Percentiles rank a stretch among this genome's conserved stretches.
phyloP scores from a whole-genome alignment of 2,888 invertebrate species.

The Plagodis pulveraria region DNA sequence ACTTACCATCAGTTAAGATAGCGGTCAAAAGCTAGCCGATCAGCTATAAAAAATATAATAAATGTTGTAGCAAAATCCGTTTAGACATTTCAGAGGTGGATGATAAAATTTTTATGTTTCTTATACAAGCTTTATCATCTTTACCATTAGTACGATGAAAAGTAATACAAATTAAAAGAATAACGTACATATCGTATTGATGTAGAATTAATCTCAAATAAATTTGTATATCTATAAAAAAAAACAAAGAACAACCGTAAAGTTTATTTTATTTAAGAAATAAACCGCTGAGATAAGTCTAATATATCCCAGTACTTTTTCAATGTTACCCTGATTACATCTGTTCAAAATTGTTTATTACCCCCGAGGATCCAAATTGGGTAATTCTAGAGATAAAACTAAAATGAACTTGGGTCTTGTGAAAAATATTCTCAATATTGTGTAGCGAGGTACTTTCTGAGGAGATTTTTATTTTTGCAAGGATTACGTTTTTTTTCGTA shows the following conservation, averaged over 20 bases:
- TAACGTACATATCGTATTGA: too few relatives aligned
- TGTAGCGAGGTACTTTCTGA: constrained; percentile 5
- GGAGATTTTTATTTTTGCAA: too few relatives aligned
- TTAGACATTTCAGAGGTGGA: too few relatives aligned
- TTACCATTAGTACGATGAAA: too few relatives aligned
- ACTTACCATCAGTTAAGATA: too few relatives aligned
- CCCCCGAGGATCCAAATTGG: constrained; percentile 30
- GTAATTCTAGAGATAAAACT: constrained; percentile 33
- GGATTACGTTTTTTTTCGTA: too few relatives aligned
- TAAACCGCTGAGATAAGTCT: constrained; percentile 32
- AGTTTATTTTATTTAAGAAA: constrained; percentile 34
- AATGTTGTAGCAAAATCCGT: too few relatives aligned
- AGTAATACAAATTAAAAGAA: too few relatives aligned
- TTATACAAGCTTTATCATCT: too few relatives aligned
- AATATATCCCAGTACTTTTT: constrained; percentile 37
- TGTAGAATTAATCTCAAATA: neutral
- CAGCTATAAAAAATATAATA: too few relatives aligned
- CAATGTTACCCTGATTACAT: constrained; percentile 39
- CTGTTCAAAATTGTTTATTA: constrained; percentile 37
- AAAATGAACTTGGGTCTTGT: constrained; percentile 32
- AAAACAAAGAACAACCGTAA: constrained; percentile 3
- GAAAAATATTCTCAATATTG: constrained; percentile 33
- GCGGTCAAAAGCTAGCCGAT: too few relatives aligned
- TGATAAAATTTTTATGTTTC: too few relatives aligned
- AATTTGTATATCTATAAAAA: neutral